Evolutionary conservation across 2,797 vertebrate species (phyloP), one percentile per base, ranked within the genome.

Genomic region (Oryzias dopingdopingensis): DNA sequence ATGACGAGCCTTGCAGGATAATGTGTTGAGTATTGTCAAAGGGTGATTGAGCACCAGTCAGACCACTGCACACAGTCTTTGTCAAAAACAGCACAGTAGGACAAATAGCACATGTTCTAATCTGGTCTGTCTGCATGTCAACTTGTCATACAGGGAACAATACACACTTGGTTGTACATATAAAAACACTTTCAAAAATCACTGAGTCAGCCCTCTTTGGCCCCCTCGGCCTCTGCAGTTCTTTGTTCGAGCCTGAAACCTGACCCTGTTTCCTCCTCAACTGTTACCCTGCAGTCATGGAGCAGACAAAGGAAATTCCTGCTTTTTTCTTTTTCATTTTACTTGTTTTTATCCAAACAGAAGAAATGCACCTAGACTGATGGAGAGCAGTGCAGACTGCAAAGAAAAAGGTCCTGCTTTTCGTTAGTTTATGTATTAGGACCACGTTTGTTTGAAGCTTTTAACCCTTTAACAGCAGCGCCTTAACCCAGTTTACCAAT

Each of bases 221-320:
- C 55, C 70, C 56, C 52, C 42, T 59, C 4, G 49, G 54, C 67
- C 74, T 69, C 69, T 37, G 0, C 0, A 46, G 59, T 60, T 70
- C 61, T 76, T 83, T 82, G 73, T 81, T 70, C 71, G 7, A 46
- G 62, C 45, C 56, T 73, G 81, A 80, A 86, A 86, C 52, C 2
- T 49, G 77, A 88, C 85, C 66, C 60, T 4, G 64, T 69, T 73
- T 77, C 72, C 57, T 76, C 44, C 70, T 41, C 50, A 49, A 56
- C 45, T 32, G 23, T 80, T 70, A 52, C 61, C 62, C 54, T 69
- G 50, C 45, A 24, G 62, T 47, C 57, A 1, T 76, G 68, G 62
- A 74, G 51, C 61, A 59, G 65, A 74, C 56, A 60, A 52, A 72
- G 66, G 55, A 72, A 74, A 62, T 72, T 40, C 37, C 18, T 18